These are phyloP conservation scores for Paracanthobrama guichenoti DNA, from an alignment of 2,113 vertebrate genomes.

Conservation along the genomic window DNA sequence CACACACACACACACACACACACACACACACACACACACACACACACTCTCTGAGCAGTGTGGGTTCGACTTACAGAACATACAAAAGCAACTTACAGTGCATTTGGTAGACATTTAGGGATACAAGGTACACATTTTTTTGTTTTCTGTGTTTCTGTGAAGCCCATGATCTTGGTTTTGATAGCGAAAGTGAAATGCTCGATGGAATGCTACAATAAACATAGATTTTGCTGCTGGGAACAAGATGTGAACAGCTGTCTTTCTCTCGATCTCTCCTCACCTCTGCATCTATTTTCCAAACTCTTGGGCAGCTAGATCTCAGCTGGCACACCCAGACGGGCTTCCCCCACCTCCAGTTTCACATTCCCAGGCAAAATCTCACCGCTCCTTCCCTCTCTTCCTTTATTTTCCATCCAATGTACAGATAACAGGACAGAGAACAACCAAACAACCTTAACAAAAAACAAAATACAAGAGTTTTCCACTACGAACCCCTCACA, in stretches of 20 bases:
- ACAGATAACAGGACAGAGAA: constrained; percentile 33
- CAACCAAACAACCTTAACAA: constrained; percentile 9
- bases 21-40: too few species aligned
- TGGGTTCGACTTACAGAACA: too few species aligned
- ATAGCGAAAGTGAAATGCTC: neutral
- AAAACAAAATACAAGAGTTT: neutral
- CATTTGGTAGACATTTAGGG: neutral
- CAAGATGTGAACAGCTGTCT: constrained; percentile 27
- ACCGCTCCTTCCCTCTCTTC: constrained; percentile 3
- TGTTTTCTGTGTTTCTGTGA: neutral
- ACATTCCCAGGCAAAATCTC: constrained; percentile 40
- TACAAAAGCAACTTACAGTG: neutral
- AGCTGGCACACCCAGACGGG: constrained; percentile 32
- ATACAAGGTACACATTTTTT: neutral
- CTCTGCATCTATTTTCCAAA: constrained; percentile 27
- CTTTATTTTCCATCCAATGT: constrained; percentile 22
- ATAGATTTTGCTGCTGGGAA: neutral
- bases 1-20: too few species aligned
- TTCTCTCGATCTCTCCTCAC: neutral
- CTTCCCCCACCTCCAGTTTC: constrained; percentile 32
- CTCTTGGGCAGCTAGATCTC: constrained; percentile 26
- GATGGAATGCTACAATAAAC: neutral
- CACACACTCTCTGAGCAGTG: too few species aligned
- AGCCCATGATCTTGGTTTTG: neutral
- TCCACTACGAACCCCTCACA: neutral